Evolutionary conservation across 2,113 vertebrate genomes (phyloP).

Genomic region (Arenaria interpres): DNA sequence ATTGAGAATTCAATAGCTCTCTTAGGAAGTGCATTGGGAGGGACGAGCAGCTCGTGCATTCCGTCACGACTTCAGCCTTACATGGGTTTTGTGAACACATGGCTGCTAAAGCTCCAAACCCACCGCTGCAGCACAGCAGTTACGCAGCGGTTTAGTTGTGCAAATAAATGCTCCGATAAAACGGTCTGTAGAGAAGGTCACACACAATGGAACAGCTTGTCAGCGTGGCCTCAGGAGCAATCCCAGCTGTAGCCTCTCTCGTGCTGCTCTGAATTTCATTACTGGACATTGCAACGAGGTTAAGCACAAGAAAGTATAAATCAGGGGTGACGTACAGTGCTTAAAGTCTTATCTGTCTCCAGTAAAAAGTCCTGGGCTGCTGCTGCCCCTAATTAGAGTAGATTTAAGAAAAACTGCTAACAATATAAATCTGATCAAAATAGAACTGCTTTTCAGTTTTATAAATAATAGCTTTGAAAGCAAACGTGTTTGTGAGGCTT

Average conservation of each 20-base stretch:
- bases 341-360: background rate
- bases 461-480: background rate
- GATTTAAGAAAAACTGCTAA: background rate
- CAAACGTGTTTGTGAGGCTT: background rate
- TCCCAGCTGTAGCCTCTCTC: background rate
- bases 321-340: background rate
- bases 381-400: background rate
- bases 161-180: background rate
- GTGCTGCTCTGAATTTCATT: background rate
- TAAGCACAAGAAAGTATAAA: background rate
- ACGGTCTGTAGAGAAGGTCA: background rate
- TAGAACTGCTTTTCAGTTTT: background rate
- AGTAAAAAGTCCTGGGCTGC: background rate
- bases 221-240: background rate
- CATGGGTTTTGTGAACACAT: background rate
- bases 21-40: background rate
- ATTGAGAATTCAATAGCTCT: background rate
- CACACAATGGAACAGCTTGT: background rate
- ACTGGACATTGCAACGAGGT: background rate
- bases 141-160: background rate
- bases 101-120: background rate
- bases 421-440: background rate
- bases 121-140: background rate
- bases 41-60: background rate
- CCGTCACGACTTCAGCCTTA: background rate